Evolutionary conservation across 2,888 invertebrate genomes (phyloP), one percentile per base, ranked within the genome.

Genomic region (Entomobrya multifasciata): DNA sequence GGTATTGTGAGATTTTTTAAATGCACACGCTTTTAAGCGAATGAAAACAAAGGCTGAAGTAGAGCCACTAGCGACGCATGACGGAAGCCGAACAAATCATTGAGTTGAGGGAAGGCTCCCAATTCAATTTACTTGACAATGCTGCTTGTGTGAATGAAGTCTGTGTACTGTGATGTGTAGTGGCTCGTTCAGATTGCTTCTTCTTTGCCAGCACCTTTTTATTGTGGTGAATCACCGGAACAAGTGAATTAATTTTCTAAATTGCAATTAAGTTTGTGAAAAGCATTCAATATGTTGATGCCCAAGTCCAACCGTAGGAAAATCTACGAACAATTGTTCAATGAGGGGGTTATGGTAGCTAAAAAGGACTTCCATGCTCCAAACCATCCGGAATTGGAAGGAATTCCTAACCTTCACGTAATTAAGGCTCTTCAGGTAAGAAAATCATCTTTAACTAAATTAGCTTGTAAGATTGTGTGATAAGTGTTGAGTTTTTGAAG

Each of bases 341-440:
- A 98, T 93, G 99, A 99, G 94, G 99, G 99, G 93, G 99, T 99
- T 89, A 96, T 99, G 95, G 99, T 99, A 92, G 99, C 99, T 11
- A 98, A 98, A 93, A 99, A 99, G 93, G 99, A 99, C 93, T 97
- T 97, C 93, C 97, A 98, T 94, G 96, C 97, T 79, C 96, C 98
- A n/a, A 98, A 97, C 93, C 99, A 99, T 93, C 97, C 99, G 6
- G 98, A 99, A 93, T 94, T 99, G 92, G 97, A 98, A 93, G 95
- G 94, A 92, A 98, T 99, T 92, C 97, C 98, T 90, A 99, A 99
- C 94, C 95, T 99, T 90, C 97, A 99, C 94, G 99, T 99, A 84
- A 99, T 99, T 93, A 99, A 99, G 94, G 98, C 99, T 91, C 95
- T 99, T 94, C 97, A 98, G 94, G 95, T 95, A 92, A 92, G 90